These are phyloP conservation scores for Cynopterus sphinx DNA, from an alignment of 2,797 vertebrate genomes.

Conservation along the genomic window DNA sequence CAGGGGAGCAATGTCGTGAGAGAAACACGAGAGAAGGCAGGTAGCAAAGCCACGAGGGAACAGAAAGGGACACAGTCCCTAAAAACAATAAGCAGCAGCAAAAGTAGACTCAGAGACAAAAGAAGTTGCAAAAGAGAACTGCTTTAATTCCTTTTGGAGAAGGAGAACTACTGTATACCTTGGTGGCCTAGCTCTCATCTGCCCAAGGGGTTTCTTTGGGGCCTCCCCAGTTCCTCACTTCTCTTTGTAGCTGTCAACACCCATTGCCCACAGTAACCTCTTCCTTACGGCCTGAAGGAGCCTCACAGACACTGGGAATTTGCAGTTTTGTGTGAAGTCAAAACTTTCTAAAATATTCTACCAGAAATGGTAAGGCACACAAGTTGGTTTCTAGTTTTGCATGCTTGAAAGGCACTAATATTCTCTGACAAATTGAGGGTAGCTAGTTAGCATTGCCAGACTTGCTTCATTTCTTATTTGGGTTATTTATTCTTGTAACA, in stretches of 20 bases:
- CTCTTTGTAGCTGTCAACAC: too few relatives aligned
- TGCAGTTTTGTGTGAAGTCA: neutral
- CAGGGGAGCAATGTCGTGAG: neutral
- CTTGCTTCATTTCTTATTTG: neutral
- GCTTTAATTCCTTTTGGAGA: neutral
- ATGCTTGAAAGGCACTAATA: neutral
- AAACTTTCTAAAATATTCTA: neutral
- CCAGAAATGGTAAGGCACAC: neutral
- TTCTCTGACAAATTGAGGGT: neutral
- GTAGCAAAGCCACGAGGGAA: neutral
- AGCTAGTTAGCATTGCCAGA: neutral
- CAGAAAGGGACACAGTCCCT: neutral
- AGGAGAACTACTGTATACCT: neutral
- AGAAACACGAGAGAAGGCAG: neutral
- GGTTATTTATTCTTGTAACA: neutral
- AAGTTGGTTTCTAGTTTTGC: neutral
- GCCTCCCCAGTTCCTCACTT: too few relatives aligned
- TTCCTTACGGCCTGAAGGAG: neutral
- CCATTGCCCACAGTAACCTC: neutral
- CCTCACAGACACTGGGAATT: neutral
- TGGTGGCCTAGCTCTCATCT: neutral
- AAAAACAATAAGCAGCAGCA: neutral
- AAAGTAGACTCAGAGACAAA: neutral
- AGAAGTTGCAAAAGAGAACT: neutral
- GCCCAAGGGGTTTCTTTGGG: neutral